Base-by-base conservation (phyloP, 2,113 vertebrate genomes). In the Lasiurus borealis region DNA sequence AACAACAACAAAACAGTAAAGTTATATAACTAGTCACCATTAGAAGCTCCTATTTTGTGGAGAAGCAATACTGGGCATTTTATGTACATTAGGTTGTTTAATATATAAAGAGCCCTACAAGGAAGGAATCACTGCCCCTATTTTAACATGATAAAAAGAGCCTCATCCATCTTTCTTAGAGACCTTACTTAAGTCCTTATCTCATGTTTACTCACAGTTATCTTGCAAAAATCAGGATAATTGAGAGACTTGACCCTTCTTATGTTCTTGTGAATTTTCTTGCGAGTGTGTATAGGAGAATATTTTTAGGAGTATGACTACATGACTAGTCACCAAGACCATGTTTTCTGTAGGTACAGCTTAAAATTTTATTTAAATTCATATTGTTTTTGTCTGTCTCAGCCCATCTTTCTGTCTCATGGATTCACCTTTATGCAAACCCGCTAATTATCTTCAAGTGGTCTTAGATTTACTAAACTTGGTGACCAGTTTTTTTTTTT, bases 81-180 rank as follows among this genome's bases (percentile, higher is more conserved):
- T 46, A 9, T 18, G 3, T 5, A 0, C 21, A 12, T 57, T 14
- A 27, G 25, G 7, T 77, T 10, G 25, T 34, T 77, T 29, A 44
- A 9, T 40, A 18, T 6, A 2, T 44, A 44, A 64, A 14, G 14
- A 29, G n/a, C 29, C 23, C 18, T 9, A 14, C 9, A 34, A 13
- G 15, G 64, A 46, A 54, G 25, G 14, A 15, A 14, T 5, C 2
- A 0, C 7, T 6, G 2, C 8, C n/a, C 13, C 18, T 5, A 16
- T 0, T 48, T 64, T 54, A n/a, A n/a, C 4, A 11, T 2, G 52
- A 64, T 62, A 27, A 91, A 34, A 31, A 13, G 4, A 21, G n/a
- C 8, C 0, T 10, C 34, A 8, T 34, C 14, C 25, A 8, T 40
- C 66, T 52, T 40, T 64, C 54, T n/a, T 23, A 23, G 31, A 52